Base-by-base conservation (phyloP, 2,113 vertebrate genomes). In the Propithecus coquereli region DNA sequence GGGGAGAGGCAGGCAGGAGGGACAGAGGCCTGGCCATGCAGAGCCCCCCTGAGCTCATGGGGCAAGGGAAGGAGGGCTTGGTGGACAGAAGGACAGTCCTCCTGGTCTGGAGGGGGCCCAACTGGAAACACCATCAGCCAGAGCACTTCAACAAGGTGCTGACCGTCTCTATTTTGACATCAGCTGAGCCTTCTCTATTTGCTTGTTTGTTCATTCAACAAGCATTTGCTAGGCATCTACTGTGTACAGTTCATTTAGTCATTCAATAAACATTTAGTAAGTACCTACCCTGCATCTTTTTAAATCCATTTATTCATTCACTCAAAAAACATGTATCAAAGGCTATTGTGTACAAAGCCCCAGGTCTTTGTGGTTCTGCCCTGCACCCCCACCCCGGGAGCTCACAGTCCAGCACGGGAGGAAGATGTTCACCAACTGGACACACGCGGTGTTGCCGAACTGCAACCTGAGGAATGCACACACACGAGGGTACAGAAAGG, bases 391-490 rank as follows among this genome's bases (percentile, higher is more conserved):
- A 54, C 54, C 52, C 54, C 20, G 6, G 40, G 65, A 66, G 23
- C 61, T 80, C 32, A 27, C 30, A 65, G 37, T 52, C 23, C 20
- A 17, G 25, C 22, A 25, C 34, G 30, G 30, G 40, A 89, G 32
- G 34, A 76, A 71, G 45, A 54, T 0, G 13, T 3, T 79, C n/a
- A 65, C 34, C 32, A 30, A 30, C 7, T 12, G 14, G 20, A 74
- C 8, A 14, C 45, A 8, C 0, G 9, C 16, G 12, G 43, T 20
- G n/a, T 8, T 59, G 32, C 13, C 43, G 12, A 47, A 12, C 0
- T 18, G 34, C 34, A 65, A 27, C 14, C 63, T 25, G 43, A 37
- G 8, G 4, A 34, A 2, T 8, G 30, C 63, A 71, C 16, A 4
- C 47, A 27, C 8, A 6, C 11, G 23, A 52, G 18, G 76, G 23